These are phyloP conservation scores for Laticauda laticaudata DNA, from an alignment of 2,113 vertebrate genomes.

Conservation along the genomic window DNA sequence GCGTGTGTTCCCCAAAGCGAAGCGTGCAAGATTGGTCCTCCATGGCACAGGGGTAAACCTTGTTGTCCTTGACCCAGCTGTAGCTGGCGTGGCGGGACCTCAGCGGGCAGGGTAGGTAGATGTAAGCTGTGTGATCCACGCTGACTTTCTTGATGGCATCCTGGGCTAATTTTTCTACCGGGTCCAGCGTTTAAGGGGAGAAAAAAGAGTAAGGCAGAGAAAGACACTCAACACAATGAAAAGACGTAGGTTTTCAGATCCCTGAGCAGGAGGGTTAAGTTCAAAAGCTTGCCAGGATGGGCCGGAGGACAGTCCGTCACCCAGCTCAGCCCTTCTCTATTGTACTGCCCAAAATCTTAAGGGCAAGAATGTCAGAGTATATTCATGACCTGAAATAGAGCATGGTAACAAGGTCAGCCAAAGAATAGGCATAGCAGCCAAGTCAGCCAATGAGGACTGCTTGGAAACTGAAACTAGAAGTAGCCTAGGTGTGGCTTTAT, in stretches of 20 bases:
- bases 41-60: constrained; percentile 74
- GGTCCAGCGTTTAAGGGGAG: constrained; percentile 8
- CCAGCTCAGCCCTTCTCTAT: neutral
- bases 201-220: neutral
- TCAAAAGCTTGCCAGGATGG: neutral
- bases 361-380: neutral
- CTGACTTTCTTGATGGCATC: constrained; percentile 69
- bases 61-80: constrained; percentile 78
- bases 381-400: no score
- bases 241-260: neutral
- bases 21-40: constrained; percentile 77
- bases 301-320: neutral
- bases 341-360: neutral
- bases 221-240: no score
- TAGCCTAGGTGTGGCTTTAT: no score
- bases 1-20: constrained; percentile 65
- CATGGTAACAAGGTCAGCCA: no score
- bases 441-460: no score
- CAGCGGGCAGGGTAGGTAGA: constrained; percentile 77
- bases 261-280: neutral
- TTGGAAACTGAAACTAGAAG: no score
- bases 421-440: no score
- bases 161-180: constrained; percentile 63
- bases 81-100: constrained; percentile 78
- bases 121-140: constrained; percentile 67